Evolutionary conservation across 2,888 invertebrate species (phyloP), one percentile per base, ranked within the genome.

Genomic region (Acronicta psi): DNA sequence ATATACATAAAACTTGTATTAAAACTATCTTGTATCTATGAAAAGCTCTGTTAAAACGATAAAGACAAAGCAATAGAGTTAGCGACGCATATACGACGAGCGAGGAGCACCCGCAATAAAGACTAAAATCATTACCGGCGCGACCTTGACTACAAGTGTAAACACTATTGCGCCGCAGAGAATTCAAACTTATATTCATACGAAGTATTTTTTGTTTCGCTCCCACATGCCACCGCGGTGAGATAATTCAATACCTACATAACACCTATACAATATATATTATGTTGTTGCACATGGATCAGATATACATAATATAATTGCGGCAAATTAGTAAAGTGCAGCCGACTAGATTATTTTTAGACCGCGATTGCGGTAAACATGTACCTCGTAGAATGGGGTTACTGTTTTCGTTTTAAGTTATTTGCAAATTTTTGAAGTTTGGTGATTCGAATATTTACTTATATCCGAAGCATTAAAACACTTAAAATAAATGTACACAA

Each of bases 281-380:
- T n/a, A n/a, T n/a, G n/a, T 46, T 43, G 54, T 41, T 61, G 52
- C 57, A 68, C 41, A 57, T 11, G 34, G 38, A 31, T 55, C n/a
- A n/a, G n/a, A n/a, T n/a, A n/a, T n/a, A n/a, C n/a, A 52, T 42
- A 65, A 44, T 58, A 20, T 60, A 52, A 47, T 49, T 42, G 50
- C 31, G 54, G 66, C 63, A 73, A 64, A 44, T 46, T 43, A 42
- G 61, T 46, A 47, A 57, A 43, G 49, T 69, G 70, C 69, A 73
- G 42, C 42, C 44, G 36, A 38, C 36, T 14, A 23, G 58, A 65
- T 68, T 81, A 79, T 80, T 80, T 81, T 78, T 79, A 79, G 69
- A 70, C 52, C 59, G 51, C 51, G 71, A 57, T 49, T 50, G 55
- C 43, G 42, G 69, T 62, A 52, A 61, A 63, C 55, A 53, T 40